These are phyloP conservation scores for Pimephales promelas DNA, from an alignment of 2,113 vertebrate species.

Conservation along the genomic window DNA sequence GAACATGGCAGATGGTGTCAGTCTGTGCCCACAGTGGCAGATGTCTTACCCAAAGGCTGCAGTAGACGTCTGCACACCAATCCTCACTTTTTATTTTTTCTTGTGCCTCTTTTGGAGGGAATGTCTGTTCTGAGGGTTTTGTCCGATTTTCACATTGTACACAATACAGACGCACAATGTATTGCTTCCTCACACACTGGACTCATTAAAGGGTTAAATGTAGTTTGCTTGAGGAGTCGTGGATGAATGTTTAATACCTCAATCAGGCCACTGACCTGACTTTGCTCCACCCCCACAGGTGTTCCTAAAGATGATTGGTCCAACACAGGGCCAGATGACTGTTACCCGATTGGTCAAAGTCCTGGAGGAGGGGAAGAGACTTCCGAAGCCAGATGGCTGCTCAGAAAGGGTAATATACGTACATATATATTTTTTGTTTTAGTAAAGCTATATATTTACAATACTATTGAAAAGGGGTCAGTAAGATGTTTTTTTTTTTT, in stretches of 20 bases:
- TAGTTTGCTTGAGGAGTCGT: not conserved
- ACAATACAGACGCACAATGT: not conserved
- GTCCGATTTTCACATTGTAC: not conserved
- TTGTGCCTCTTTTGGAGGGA: constrained; percentile 26
- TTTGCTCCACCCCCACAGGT: constrained; percentile 73
- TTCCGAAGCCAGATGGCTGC: constrained; percentile 83
- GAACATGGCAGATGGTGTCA: constrained; percentile 61
- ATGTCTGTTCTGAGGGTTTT: not conserved
- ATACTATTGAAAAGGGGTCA: not conserved
- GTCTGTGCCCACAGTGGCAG: constrained; percentile 61
- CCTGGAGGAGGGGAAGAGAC: constrained; percentile 82
- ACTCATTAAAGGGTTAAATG: not conserved
- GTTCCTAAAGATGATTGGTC: constrained; percentile 89
- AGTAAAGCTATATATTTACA: not conserved
- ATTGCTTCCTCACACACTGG: not conserved
- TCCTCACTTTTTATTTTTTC: constrained; percentile 27
- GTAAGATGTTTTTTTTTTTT: not conserved
- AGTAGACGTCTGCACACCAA: constrained; percentile 39
- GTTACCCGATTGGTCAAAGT: constrained; percentile 85
- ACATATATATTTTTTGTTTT: constrained; percentile 9
- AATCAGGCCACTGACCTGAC: not conserved
- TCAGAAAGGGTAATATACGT: constrained; percentile 78
- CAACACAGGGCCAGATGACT: constrained; percentile 93
- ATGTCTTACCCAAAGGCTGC: constrained; percentile 53
- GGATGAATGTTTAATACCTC: not conserved